A percentile compares a stretch with the other conserved stretches of the same genome.
These are phyloP conservation scores for Glyptemys insculpta DNA, from an alignment of 2,797 vertebrate species.

Conservation along the genomic window DNA sequence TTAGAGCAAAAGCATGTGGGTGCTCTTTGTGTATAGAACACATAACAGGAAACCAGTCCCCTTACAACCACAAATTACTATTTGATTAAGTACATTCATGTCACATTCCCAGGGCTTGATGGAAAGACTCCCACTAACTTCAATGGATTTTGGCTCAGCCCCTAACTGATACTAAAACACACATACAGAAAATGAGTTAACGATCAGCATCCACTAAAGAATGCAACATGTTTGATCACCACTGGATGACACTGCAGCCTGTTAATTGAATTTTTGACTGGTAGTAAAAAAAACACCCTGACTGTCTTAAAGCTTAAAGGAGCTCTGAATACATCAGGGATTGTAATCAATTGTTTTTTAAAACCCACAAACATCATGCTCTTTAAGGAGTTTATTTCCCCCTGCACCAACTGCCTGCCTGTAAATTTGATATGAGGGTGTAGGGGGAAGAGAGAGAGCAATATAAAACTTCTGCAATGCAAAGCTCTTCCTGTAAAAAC, in stretches of 20 bases:
- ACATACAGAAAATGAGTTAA: background rate
- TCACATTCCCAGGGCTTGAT: accelerated
- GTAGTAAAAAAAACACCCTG: slow-evolving; percentile 61
- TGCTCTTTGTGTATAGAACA: background rate
- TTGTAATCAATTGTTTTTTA: background rate
- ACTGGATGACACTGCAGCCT: slow-evolving; percentile 44
- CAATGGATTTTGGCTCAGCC: background rate
- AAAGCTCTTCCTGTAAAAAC: background rate
- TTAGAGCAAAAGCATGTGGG: accelerated
- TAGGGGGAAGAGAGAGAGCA: background rate
- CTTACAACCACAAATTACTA: accelerated
- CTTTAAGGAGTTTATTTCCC: slow-evolving; percentile 73
- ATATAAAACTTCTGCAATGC: slow-evolving; percentile 44
- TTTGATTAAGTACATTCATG: accelerated
- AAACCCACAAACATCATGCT: slow-evolving; percentile 35
- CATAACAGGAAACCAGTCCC: background rate
- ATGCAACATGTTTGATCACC: slow-evolving; percentile 27
- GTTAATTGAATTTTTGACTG: slow-evolving; percentile 64
- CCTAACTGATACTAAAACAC: background rate
- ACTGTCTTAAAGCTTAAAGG: slow-evolving; percentile 32
- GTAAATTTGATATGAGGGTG: slow-evolving; percentile 54
- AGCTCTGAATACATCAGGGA: slow-evolving; percentile 27
- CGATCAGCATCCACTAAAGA: background rate
- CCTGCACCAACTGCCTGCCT: slow-evolving; percentile 59
- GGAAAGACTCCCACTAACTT: background rate